Evolutionary conservation across 2,888 invertebrate genomes (phyloP), one percentile per base, ranked within the genome.

Genomic region (Lepidochrysops patricia): DNA sequence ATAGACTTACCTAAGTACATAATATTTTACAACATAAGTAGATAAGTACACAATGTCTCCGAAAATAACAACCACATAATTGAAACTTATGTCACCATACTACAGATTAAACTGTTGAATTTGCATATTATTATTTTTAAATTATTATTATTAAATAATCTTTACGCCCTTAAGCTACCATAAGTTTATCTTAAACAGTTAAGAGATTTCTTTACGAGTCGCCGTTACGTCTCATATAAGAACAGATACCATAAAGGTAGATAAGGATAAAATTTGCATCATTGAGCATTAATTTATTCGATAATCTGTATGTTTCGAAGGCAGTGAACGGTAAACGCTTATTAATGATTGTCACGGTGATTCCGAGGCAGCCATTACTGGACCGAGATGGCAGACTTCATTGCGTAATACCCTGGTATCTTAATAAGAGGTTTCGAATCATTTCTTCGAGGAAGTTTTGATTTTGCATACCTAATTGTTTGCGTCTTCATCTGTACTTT

Each of bases 401-500:
- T 76, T 77, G 76, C 76, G 75, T 84, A 83, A 83, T 82, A 75
- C 76, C 68, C 73, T 77, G 81, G 84, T 87, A 86, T 84, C 84
- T 83, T 85, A 85, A 87, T 87, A 86, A 84, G 82, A 78, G 84
- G 84, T 78, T 84, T 73, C 76, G 77, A 83, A 84, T 85, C 84
- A 80, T 77, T 78, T 72, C 75, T 58, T 74, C 70, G 67, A 68
- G 63, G 74, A 74, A 73, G 71, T 76, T 76, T 67, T 68, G 60
- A 56, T 69, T 79, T 80, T 82, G 78, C 82, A 84, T 87, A n/a
- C n/a, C n/a, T n/a, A 86, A 85, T 86, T 86, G 79, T 85, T 82
- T 79, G 67, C 67, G 67, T 63, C 64, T 60, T 65, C 66, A 65
- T 68, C 65, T 60, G 66, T 63, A 65, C 58, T 67, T 60, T 60